Evolutionary conservation across 1,140 invertebrate genomes (phyloP), one percentile per base, ranked within the genome.

Genomic region (Drosophila punjabiensis): DNA sequence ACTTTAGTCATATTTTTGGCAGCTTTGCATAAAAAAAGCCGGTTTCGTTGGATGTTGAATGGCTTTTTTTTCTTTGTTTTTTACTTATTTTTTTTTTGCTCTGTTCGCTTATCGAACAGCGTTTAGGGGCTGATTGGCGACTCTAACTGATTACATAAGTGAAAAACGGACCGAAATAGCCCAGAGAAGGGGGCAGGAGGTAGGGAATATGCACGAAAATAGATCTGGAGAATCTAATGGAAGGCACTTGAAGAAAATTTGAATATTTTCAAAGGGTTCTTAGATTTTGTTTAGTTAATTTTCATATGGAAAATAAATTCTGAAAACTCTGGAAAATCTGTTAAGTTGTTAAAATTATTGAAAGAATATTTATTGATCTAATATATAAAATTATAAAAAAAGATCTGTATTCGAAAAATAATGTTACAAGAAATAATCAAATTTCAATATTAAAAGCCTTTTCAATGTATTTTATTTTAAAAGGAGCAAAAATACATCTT

Each of bases 11-110:
- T 81, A 75, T 63, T 82, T 81, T 88, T 81, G 85, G 75, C 78
- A 85, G 85, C 70, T 89, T 89, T 89, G 85, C 85, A 88, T 88
- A 88, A 74, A 73, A 82, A 88, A 89, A 88, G 85, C 85, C 85
- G 85, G 85, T 89, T 90, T 89, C 60, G 48, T 66, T 79, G 64
- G 68, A 53, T 58, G 70, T 69, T 53, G 30, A 13, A 45, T 74
- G 53, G 53, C 37, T 20, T 55, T 56, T 55, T 9, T 30, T 35
- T 37, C 11, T 18, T 16, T 7, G 66, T 65, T 61, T n/a, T 18
- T 16, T 7, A 63, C 62, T 61, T n/a, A 50, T 8, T 28, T 9
- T 60, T 63, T 71, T 16, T 18, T 52, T 43, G 53, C 53, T 47
- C 30, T 55, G 65, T 71, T 28, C 18, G 50, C 68, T 71, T 69